Evolutionary conservation across 2,113 vertebrate species (phyloP).

Genomic region (Mesoclemmys tuberculata): DNA sequence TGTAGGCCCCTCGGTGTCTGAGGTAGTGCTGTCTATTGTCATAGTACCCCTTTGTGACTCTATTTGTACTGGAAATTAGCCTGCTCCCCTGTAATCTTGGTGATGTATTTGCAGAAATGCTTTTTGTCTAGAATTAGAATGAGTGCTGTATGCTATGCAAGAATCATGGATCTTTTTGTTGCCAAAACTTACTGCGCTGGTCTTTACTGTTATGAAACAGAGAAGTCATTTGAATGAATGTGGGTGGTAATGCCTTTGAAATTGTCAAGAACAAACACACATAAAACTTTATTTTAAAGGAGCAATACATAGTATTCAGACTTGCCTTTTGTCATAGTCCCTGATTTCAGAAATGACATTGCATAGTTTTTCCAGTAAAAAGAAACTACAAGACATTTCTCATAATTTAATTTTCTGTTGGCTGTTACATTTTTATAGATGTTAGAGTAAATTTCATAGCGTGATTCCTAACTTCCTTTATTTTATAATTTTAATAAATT

Average conservation of each 20-base stretch:
- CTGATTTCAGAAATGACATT: not conserved
- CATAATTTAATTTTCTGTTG: not conserved
- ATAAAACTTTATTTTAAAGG: not conserved
- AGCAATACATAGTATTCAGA: not conserved
- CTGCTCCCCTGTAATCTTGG: not conserved
- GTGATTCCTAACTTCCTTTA: not conserved
- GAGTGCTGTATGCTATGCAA: not conserved
- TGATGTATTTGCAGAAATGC: not conserved
- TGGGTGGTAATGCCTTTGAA: not conserved
- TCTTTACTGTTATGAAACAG: not conserved
- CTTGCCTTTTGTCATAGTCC: not conserved
- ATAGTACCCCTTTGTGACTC: not conserved
- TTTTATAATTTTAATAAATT: not conserved
- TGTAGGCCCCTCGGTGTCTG: not conserved
- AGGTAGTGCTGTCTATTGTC: not conserved
- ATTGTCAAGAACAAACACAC: not conserved
- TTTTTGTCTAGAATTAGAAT: not conserved
- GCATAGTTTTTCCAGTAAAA: not conserved
- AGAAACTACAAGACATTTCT: not conserved
- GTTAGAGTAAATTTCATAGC: not conserved
- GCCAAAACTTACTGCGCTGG: not conserved
- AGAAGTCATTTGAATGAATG: not conserved
- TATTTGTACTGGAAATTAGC: not conserved
- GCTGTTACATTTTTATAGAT: not conserved
- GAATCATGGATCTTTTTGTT: not conserved